These are phyloP conservation scores for Poeciliopsis retropinna DNA, from an alignment of 2,113 vertebrate species.

Conservation along the genomic window DNA sequence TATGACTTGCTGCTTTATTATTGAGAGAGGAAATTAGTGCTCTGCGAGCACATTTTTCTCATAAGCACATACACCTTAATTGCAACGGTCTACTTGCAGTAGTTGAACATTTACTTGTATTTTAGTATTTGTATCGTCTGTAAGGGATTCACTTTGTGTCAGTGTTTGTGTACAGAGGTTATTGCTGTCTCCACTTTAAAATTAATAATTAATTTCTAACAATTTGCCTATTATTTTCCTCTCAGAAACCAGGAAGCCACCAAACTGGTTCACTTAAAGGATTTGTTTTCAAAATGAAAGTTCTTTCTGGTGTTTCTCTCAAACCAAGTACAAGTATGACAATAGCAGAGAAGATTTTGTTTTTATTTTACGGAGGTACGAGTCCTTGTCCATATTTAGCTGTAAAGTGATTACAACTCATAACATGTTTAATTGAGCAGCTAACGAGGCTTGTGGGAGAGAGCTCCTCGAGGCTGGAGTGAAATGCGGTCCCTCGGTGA, in stretches of 20 bases:
- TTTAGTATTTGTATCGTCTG: slow-evolving; percentile 6
- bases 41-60: slow-evolving; percentile 3
- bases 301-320: no score
- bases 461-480: background rate
- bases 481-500: background rate
- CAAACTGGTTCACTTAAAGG: background rate
- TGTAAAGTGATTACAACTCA: background rate
- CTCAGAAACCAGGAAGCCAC: no score
- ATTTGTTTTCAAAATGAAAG: no score
- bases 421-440: background rate
- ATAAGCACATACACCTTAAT: slow-evolving; percentile 14
- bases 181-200: no score
- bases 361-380: no score
- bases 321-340: no score
- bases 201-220: no score
- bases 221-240: no score
- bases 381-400: background rate
- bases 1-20: slow-evolving; percentile 12
- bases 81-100: background rate
- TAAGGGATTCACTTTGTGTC: slow-evolving; percentile 22
- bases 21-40: slow-evolving; percentile 15
- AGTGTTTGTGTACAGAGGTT: slow-evolving; percentile 2
- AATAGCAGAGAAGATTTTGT: background rate
- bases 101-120: slow-evolving; percentile 8
- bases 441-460: background rate